Percentiles rank a stretch among this genome's conserved stretches.
These are phyloP conservation scores for Charaxes varanes DNA, from an alignment of 1,140 invertebrate genomes.

Conservation along the genomic window DNA sequence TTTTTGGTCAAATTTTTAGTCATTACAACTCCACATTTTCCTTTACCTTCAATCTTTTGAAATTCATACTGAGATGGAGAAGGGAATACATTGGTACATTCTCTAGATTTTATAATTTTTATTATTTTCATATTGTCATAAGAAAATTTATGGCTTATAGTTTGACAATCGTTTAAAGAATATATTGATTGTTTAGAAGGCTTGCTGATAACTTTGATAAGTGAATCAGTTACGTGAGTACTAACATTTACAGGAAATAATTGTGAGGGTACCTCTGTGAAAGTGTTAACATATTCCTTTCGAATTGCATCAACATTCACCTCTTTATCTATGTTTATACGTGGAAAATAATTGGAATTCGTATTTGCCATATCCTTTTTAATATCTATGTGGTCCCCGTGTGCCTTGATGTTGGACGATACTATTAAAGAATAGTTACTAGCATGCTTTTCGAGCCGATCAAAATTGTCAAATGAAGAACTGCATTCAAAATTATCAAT, in stretches of 20 bases:
- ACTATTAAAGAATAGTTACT: slow-evolving; percentile 31
- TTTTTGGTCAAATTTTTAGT: background rate
- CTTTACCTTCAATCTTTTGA: background rate
- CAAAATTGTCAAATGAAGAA: slow-evolving; percentile 27
- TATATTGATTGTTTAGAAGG: slow-evolving; percentile 25
- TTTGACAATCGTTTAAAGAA: slow-evolving; percentile 5
- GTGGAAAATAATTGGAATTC: slow-evolving; percentile 1
- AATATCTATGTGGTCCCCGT: slow-evolving; percentile 7
- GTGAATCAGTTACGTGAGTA: slow-evolving; percentile 27
- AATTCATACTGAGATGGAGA: background rate
- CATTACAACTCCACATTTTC: background rate
- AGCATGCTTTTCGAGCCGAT: slow-evolving; percentile 25
- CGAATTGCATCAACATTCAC: slow-evolving; percentile 23
- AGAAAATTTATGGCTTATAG: too few species aligned
- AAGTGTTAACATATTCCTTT: slow-evolving; percentile 26
- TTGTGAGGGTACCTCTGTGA: slow-evolving; percentile 40
- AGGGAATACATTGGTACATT: background rate
- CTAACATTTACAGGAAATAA: slow-evolving; percentile 24
- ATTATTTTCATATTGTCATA: too few species aligned
- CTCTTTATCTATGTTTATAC: slow-evolving; percentile 40
- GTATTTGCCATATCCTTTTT: slow-evolving; percentile 10
- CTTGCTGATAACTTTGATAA: slow-evolving; percentile 23
- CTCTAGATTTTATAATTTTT: background rate
- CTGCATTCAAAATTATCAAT: slow-evolving; percentile 27
- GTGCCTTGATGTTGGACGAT: slow-evolving; percentile 18